Percentiles rank a stretch among this genome's conserved stretches.
phyloP scores from a whole-genome alignment of 2,888 invertebrate species.

The Micoletzkya japonica region DNA sequence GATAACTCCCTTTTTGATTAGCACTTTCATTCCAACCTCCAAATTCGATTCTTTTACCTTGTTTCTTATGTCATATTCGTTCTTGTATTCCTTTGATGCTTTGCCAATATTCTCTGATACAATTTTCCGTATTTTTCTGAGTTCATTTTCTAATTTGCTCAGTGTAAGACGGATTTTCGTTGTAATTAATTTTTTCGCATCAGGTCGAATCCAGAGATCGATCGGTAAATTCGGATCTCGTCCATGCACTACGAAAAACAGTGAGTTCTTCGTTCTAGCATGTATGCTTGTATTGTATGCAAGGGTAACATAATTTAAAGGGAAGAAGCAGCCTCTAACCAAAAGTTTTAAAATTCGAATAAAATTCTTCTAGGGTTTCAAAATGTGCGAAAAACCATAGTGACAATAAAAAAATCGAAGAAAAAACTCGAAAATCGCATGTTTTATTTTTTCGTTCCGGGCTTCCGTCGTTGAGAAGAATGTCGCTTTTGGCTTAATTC shows the following conservation, averaged over 20 bases:
- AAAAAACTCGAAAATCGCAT: too few relatives aligned
- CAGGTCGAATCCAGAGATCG: neutral
- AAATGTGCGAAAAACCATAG: too few relatives aligned
- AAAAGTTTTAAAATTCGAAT: too few relatives aligned
- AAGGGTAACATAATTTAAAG: neutral
- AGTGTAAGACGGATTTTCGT: neutral
- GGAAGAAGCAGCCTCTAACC: too few relatives aligned
- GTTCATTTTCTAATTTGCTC: neutral
- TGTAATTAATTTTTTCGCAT: neutral
- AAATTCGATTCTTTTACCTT: neutral
- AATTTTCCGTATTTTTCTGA: neutral
- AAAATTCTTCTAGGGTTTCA: too few relatives aligned
- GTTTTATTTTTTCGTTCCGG: too few relatives aligned
- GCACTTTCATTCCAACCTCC: neutral
- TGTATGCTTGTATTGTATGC: neutral
- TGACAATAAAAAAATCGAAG: too few relatives aligned
- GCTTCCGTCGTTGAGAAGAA: too few relatives aligned
- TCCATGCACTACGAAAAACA: neutral
- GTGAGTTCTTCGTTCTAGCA: neutral
- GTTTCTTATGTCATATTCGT: neutral
- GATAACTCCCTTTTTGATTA: neutral
- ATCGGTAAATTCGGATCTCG: neutral
- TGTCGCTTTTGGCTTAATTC: too few relatives aligned
- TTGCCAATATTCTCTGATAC: neutral
- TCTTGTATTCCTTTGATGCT: neutral